Evolutionary conservation across 1,140 invertebrate genomes (phyloP), one percentile per base, ranked within the genome.

Genomic region (Hydropsyche tenuis): DNA sequence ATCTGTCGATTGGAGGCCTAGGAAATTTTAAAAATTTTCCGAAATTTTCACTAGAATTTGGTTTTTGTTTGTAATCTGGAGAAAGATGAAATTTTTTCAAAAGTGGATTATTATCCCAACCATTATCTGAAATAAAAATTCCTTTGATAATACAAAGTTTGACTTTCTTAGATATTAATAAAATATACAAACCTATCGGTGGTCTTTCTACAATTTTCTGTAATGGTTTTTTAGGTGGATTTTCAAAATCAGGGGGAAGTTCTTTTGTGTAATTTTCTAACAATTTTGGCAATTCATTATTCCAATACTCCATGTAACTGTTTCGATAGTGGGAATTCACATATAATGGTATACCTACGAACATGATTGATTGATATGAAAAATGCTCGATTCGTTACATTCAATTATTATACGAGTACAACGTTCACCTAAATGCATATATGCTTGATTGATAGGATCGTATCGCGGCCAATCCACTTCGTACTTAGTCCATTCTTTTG

Each of bases 391-490:
- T n/a, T n/a, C n/a, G n/a, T n/a, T 7, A 62, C 6, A 22, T n/a
- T 62, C 16, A 62, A 62, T 62, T 62, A 25, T 62, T 11, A 11
- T 51, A 51, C n/a, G 16, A 43, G 42, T 14, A 43, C 42, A 43
- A 43, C 14, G 14, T 85, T 88, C 86, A 94, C 93, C 91, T 53
- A 95, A 83, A 82, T 90, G 89, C 22, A 95, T 84, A 82, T 93
- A 95, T 14, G 88, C 88, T 79, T 93, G 91, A 74, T 91, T 88
- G 0, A 85, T 82, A 1, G 85, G 81, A 77, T 92, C 90, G 77
- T 93, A 96, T 68, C 90, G 88, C 0, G 92, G 92, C 94, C 94
- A 96, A 48, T 92, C 89, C 7, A 90, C 80, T 62, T 91, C 89
- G 77, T 90, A 92, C 75, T 89, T 88, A 70, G 83, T 84, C 89